Percentiles rank a stretch among this genome's conserved stretches.
These are phyloP conservation scores for Clusia tigrina DNA, from an alignment of 2,888 invertebrate species.

Conservation along the genomic window DNA sequence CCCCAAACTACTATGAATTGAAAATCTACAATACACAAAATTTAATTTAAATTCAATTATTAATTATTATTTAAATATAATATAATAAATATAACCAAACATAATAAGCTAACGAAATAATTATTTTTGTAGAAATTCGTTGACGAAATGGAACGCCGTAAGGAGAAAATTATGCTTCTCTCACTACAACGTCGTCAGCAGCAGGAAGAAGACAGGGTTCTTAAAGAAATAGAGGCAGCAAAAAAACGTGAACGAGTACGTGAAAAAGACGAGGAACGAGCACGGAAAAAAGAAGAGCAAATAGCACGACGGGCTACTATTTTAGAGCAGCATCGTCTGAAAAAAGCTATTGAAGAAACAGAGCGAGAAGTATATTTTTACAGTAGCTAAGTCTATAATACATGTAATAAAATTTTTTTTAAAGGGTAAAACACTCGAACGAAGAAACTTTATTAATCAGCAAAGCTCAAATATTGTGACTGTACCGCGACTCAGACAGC, in stretches of 20 bases:
- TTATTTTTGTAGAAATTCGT: constrained; percentile 77
- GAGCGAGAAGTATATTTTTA: constrained; percentile 74
- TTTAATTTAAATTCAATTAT: no score
- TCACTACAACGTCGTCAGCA: constrained; percentile 90
- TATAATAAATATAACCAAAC: no score
- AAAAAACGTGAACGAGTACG: constrained; percentile 80
- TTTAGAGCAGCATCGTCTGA: constrained; percentile 90
- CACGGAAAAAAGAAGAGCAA: constrained; percentile 82
- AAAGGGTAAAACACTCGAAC: constrained; percentile 83
- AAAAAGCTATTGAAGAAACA: constrained; percentile 92
- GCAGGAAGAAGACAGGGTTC: constrained; percentile 84
- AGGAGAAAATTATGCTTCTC: constrained; percentile 88
- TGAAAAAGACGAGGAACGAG: constrained; percentile 77
- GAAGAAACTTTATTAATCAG: constrained; percentile 70
- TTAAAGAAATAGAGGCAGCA: constrained; percentile 83
- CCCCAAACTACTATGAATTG: no score
- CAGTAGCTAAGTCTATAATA: background rate
- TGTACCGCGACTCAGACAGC: constrained; percentile 72
- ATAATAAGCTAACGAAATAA: no score
- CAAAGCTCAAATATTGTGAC: constrained; percentile 65
- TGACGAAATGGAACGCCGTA: constrained; percentile 92
- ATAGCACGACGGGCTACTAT: constrained; percentile 86
- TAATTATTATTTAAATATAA: no score
- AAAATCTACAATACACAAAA: no score
- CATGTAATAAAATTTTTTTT: constrained; percentile 37